Evolutionary conservation across 2,797 vertebrate genomes (phyloP).

Genomic region (Oreochromis mossambicus): DNA sequence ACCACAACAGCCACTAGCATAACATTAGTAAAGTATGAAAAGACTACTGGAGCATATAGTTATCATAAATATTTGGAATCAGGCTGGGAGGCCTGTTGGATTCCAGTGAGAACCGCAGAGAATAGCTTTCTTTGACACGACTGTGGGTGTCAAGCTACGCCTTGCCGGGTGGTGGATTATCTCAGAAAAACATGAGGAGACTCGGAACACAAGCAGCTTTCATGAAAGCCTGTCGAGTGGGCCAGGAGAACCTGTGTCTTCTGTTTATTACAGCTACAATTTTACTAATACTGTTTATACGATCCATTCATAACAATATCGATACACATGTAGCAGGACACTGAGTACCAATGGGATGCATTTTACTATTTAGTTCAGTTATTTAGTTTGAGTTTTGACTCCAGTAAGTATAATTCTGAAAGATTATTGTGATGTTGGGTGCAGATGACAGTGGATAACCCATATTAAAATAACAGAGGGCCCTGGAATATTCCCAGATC

Average conservation of each 20-base stretch:
- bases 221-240: constrained; percentile 74
- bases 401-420: background rate
- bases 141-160: constrained; percentile 79
- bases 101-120: constrained; percentile 68
- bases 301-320: background rate
- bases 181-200: constrained; percentile 81
- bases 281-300: constrained; percentile 22
- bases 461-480: background rate
- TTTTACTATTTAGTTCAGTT: background rate
- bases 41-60: constrained; percentile 45
- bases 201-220: constrained; percentile 82
- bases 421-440: background rate
- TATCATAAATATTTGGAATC: constrained; percentile 70
- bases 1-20: background rate
- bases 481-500: background rate
- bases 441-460: background rate
- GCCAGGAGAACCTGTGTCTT: constrained; percentile 65
- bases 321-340: background rate
- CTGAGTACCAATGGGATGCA: background rate
- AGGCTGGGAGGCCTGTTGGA: constrained; percentile 59
- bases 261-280: constrained; percentile 38
- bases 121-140: constrained; percentile 78
- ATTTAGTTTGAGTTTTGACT: background rate
- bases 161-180: constrained; percentile 77
- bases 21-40: background rate